Evolutionary conservation across 1,140 invertebrate genomes (phyloP), one percentile per base, ranked within the genome.

Genomic region (Drosophila sp.): DNA sequence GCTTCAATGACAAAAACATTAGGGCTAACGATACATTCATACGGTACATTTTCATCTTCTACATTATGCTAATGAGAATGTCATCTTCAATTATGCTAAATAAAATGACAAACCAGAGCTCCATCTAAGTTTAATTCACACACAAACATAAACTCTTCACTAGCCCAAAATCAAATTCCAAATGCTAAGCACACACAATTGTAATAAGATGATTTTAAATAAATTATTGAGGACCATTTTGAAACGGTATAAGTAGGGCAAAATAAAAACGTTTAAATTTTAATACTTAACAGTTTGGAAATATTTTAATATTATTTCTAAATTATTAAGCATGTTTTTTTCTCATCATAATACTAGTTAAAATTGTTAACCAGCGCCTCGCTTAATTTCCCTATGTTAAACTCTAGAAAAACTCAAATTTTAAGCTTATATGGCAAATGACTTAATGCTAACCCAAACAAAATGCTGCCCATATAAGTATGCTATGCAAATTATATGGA

Each of bases 401-500:
- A 4, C 8, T 35, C 1, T 1, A 17, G 0, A 17, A 17, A 17
- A 17, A 17, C 17, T 17, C 17, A 17, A 17, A 17, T 17, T 17
- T 17, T 17, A 0, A 17, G 17, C 17, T 17, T 17, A 17, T 17
- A 17, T 17, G 17, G 17, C 17, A 17, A 17, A 17, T 35, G 1
- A 35, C 33, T 35, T 35, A 7, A 35, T 8, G 5, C 33, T 1
- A 4, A 4, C 33, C 1, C 71, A 66, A 77, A 41, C 74, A 70
- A 66, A 66, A 70, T 76, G 79, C 60, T 44, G 54, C 56, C 68
- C 64, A 61, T 50, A 56, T 54, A 72, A 69, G 47, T 44, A 38
- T 78, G 66, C 72, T 77, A 85, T 85, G 74, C 77, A 75, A 80
- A 80, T 74, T 80, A 60, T 69, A 79, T 76, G 72, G 72, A 70